A percentile compares a stretch with the other conserved stretches of the same genome.
Evolutionary conservation across 2,797 vertebrate genomes (phyloP).

Genomic region (Clarias laeviceps): DNA sequence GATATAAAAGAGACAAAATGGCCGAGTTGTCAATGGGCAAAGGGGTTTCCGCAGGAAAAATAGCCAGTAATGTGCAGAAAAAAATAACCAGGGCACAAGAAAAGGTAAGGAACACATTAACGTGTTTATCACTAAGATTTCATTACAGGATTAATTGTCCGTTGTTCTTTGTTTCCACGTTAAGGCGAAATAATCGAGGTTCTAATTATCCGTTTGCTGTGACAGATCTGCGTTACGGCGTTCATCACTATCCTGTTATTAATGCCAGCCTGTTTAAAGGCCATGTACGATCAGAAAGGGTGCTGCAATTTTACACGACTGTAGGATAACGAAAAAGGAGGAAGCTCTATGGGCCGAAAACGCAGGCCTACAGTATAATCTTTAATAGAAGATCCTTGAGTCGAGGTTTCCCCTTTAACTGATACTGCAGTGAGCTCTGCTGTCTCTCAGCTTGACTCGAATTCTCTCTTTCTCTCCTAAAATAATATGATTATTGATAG

Average conservation of each 20-base stretch:
- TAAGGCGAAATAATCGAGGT: neutral
- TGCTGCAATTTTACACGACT: neutral
- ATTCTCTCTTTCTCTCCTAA: too few species aligned
- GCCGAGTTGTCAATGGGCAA: slow-evolving; percentile 96
- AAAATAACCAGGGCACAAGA: slow-evolving; percentile 95
- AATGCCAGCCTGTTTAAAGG: neutral
- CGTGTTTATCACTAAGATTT: neutral
- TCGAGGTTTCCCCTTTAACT: slow-evolving; percentile 12
- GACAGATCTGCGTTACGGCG: neutral
- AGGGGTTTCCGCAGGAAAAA: slow-evolving; percentile 93
- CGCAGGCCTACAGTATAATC: neutral
- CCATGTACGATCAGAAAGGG: neutral
- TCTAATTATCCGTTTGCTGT: neutral
- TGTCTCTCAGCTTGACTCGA: neutral
- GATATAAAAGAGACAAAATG: slow-evolving; percentile 79
- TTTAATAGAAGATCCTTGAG: neutral
- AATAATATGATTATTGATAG: neutral
- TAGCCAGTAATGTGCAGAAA: slow-evolving; percentile 97
- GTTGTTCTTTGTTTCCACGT: neutral
- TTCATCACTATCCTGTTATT: neutral
- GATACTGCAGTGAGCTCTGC: slow-evolving; percentile 8
- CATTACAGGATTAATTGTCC: neutral
- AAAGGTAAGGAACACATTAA: slow-evolving; percentile 80
- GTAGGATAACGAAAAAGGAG: neutral
- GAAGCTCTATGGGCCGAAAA: neutral